Percentiles rank a stretch among this genome's conserved stretches.
These are phyloP conservation scores for Cephalotes varians DNA, from an alignment of 2,888 invertebrate genomes.

Conservation along the genomic window DNA sequence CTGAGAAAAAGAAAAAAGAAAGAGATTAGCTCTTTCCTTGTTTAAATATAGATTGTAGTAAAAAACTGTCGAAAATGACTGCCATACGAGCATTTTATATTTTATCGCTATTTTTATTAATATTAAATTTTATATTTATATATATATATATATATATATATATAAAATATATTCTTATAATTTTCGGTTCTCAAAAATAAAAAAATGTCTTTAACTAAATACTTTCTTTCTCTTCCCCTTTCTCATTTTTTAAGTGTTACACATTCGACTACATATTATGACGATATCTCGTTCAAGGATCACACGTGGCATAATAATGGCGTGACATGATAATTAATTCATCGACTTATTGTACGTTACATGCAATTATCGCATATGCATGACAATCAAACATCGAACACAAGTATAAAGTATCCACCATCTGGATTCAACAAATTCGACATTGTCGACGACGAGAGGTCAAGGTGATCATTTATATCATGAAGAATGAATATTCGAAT, in stretches of 20 bases:
- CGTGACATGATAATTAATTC: conserved; percentile 23
- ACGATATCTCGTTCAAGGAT: conserved; percentile 23
- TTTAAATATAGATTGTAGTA: conserved; percentile 1
- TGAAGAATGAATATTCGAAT: conserved; percentile 76
- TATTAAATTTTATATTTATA: too few species aligned
- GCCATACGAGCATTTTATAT: too few species aligned
- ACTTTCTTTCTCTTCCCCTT: not conserved
- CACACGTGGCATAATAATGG: conserved; percentile 18
- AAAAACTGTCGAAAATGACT: too few species aligned
- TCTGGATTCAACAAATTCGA: conserved; percentile 36
- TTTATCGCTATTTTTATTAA: too few species aligned
- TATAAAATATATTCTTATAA: not conserved
- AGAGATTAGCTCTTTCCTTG: not conserved
- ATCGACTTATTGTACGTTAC: conserved; percentile 9
- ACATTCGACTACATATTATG: conserved; percentile 24
- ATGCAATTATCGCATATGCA: conserved; percentile 43
- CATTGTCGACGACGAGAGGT: conserved; percentile 63
- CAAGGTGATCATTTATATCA: conserved; percentile 78
- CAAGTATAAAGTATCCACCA: conserved; percentile 45
- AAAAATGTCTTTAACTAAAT: conserved; percentile 18
- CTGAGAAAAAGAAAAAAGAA: not conserved
- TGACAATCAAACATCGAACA: conserved; percentile 25
- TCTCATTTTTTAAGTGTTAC: conserved; percentile 8
- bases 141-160: not conserved
- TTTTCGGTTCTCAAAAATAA: not conserved